A percentile compares a stretch with the other conserved stretches of the same genome.
These are phyloP conservation scores for Chrysaora quinquecirrha DNA, from an alignment of 30 jellyfish, hydroid and myxozoan species.

Conservation along the genomic window DNA sequence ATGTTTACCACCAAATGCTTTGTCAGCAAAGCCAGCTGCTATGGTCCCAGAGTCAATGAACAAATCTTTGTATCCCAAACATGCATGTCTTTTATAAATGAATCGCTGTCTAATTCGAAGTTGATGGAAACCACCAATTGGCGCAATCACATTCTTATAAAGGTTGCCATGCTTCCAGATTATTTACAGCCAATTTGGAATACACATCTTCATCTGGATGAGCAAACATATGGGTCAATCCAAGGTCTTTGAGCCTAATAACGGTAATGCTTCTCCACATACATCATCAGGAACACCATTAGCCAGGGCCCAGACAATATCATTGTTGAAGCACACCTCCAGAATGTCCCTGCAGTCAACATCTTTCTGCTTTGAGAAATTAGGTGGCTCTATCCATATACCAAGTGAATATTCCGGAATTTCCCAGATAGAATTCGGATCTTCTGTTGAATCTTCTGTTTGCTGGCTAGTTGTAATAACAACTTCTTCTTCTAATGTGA, in stretches of 20 bases:
- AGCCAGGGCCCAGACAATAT: neutral
- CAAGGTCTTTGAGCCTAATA: neutral
- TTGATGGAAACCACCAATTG: neutral
- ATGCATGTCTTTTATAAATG: neutral
- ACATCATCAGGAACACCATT: neutral
- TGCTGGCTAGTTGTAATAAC: too few species aligned
- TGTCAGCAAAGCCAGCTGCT: neutral
- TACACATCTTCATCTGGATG: neutral
- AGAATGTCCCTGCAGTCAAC: neutral
- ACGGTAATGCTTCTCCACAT: neutral
- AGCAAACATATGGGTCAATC: neutral
- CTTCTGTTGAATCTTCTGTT: too few species aligned
- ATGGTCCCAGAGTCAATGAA: neutral
- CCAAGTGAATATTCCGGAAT: too few species aligned
- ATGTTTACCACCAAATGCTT: neutral
- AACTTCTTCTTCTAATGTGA: too few species aligned
- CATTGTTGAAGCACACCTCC: neutral
- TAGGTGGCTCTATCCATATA: neutral
- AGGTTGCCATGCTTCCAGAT: neutral
- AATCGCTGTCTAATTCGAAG: neutral
- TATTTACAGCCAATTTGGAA: neutral
- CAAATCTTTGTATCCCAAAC: neutral
- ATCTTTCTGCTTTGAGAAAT: neutral
- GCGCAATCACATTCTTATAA: neutral
- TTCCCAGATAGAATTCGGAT: too few species aligned